phyloP scores from a whole-genome alignment of 2,888 invertebrate species.

The Nephrotoma flavescens region DNA sequence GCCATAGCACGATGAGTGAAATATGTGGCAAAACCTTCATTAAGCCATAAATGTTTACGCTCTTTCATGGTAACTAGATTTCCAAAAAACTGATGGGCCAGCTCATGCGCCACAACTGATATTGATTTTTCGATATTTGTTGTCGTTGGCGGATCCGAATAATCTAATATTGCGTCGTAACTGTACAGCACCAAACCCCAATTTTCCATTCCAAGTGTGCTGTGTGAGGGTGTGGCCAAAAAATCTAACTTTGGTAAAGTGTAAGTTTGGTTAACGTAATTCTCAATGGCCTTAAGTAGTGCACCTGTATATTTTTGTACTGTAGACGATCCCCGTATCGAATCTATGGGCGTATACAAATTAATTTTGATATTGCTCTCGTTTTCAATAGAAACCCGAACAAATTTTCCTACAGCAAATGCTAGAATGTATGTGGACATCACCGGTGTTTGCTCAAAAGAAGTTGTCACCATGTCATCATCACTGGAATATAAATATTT shows the following conservation, averaged over 20 bases:
- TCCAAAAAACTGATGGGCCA: neutral
- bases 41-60: neutral
- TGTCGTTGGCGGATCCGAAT: neutral
- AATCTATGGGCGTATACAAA: neutral
- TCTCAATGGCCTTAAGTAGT: conserved; percentile 50
- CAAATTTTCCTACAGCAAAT: conserved; percentile 52
- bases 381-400: conserved; percentile 15
- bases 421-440: conserved; percentile 75
- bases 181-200: conserved; percentile 71
- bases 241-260: conserved; percentile 72
- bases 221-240: conserved; percentile 73
- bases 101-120: neutral
- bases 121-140: neutral
- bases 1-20: neutral
- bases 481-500: neutral
- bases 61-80: neutral
- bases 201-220: conserved; percentile 83
- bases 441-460: conserved; percentile 33
- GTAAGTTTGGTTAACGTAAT: conserved; percentile 58
- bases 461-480: conserved; percentile 16
- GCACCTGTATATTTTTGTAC: conserved; percentile 60
- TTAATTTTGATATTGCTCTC: neutral
- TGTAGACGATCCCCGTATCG: conserved; percentile 24
- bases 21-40: neutral
- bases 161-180: neutral